phyloP scores from a whole-genome alignment of 2,113 vertebrate genomes.

The Leuciscus idus region DNA sequence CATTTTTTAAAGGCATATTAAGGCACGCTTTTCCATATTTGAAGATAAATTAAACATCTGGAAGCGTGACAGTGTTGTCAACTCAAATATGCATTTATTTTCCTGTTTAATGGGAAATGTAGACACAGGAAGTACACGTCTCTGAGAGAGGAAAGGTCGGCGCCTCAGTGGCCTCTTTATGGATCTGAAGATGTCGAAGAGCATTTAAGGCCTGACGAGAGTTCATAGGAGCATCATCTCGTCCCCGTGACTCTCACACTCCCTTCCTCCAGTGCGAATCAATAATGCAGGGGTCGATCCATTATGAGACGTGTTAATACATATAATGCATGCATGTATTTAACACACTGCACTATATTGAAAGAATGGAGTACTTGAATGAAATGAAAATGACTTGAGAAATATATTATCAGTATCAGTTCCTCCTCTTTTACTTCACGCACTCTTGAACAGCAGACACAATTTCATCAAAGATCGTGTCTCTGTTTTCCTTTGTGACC shows the following conservation, averaged over 20 bases:
- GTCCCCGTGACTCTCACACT: background rate
- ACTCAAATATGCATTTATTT: conserved; percentile 65
- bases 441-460: conserved; percentile 78
- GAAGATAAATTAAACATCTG: conserved; percentile 58
- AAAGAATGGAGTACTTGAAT: background rate
- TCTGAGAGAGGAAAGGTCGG: background rate
- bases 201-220: background rate
- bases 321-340: conserved; percentile 56
- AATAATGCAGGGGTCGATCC: conserved; percentile 69
- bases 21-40: background rate
- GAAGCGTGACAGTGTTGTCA: conserved; percentile 22
- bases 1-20: background rate
- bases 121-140: background rate
- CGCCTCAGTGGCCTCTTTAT: background rate
- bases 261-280: conserved; percentile 49
- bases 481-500: conserved; percentile 93
- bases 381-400: background rate
- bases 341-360: conserved; percentile 35
- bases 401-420: background rate
- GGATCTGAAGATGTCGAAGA: background rate
- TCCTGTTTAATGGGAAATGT: background rate
- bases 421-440: conserved; percentile 64
- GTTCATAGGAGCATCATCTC: background rate
- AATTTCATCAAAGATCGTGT: conserved; percentile 81
- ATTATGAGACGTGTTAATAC: conserved; percentile 52